Conservation (phyloP, 2,888 invertebrate species). For the Synanthedon tipuliformis region DNA sequence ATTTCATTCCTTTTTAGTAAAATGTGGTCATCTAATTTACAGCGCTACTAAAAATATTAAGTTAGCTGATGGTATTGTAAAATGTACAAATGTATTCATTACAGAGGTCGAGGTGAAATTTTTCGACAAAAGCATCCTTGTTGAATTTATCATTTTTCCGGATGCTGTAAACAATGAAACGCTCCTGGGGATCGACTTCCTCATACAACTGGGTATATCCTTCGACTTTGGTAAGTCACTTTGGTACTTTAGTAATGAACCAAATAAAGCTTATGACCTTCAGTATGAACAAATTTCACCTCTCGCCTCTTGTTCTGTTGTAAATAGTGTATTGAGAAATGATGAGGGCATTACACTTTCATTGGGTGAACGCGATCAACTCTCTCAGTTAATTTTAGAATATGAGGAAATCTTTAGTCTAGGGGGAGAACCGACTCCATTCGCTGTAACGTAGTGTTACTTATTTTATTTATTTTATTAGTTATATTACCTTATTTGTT, state of each 20-base stretch:
- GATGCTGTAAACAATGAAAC: no score
- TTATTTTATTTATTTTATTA: no score
- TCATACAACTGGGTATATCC: background rate
- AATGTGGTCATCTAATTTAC: background rate
- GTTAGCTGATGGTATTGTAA: background rate
- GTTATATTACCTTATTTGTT: no score
- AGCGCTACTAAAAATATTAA: background rate
- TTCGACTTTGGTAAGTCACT: no score
- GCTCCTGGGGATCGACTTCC: background rate
- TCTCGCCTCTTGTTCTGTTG: background rate
- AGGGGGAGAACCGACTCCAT: conserved; percentile 8
- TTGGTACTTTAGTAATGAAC: no score
- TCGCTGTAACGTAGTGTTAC: no score
- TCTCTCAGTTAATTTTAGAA: background rate
- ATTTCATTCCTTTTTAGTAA: background rate
- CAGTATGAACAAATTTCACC: background rate
- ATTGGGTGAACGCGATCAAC: conserved; percentile 1
- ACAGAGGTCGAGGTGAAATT: background rate
- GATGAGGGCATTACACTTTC: conserved; percentile 5
- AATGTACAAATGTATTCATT: background rate
- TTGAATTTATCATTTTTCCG: no score
- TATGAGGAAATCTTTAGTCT: background rate
- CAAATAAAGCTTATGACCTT: background rate
- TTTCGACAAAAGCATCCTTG: background rate
- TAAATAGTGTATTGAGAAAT: background rate